Percentiles rank a stretch among this genome's conserved stretches.
phyloP scores from a whole-genome alignment of 2,797 vertebrate genomes.

The Mareca strepera region DNA sequence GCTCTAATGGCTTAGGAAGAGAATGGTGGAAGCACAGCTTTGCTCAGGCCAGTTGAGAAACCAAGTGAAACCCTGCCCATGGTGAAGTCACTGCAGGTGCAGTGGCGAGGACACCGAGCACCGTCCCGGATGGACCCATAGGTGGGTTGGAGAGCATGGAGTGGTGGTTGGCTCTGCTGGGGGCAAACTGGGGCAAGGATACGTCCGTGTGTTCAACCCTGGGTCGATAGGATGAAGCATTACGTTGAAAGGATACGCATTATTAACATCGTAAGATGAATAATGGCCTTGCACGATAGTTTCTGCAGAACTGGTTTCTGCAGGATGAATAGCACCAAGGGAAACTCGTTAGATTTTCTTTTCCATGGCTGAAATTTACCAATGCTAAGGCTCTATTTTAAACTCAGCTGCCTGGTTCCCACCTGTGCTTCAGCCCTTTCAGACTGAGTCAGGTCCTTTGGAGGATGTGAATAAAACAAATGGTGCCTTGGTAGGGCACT shows the following conservation, averaged over 20 bases:
- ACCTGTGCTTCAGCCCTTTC: neutral
- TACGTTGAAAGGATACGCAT: rapidly evolving
- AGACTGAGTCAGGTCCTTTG: neutral
- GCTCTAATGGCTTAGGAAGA: neutral
- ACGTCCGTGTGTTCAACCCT: neutral
- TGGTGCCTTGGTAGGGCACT: neutral
- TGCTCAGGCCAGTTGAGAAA: neutral
- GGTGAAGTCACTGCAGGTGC: neutral
- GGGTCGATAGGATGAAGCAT: rapidly evolving
- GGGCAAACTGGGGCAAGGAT: rapidly evolving
- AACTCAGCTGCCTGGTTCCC: neutral
- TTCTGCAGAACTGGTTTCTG: neutral
- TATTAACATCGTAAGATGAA: rapidly evolving
- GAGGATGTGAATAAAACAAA: neutral
- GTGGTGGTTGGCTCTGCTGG: neutral
- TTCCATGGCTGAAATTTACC: neutral
- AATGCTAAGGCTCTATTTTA: neutral
- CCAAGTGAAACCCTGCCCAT: neutral
- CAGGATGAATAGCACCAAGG: rapidly evolving
- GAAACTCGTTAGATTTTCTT: rapidly evolving
- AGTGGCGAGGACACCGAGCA: neutral
- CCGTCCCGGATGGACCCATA: rapidly evolving
- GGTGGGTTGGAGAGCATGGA: neutral
- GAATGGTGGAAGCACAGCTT: neutral
- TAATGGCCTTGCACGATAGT: rapidly evolving